Evolutionary conservation across 2,113 vertebrate species (phyloP).

Genomic region (Lophura nycthemera): DNA sequence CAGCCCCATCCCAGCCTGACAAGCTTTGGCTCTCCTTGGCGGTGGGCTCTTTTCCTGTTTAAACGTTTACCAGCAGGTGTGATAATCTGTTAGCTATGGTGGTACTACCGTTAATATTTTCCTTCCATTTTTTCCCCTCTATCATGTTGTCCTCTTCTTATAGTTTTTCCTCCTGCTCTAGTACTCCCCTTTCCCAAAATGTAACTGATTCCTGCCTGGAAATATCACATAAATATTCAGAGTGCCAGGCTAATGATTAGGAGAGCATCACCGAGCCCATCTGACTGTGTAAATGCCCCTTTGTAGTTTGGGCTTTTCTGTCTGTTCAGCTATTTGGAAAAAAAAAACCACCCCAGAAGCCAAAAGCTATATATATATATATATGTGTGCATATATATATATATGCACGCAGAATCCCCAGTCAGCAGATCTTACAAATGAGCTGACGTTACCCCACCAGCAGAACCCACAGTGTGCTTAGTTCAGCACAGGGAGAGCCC

Average conservation of each 20-base stretch:
- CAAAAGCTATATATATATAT: constrained; percentile 26
- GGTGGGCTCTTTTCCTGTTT: not conserved
- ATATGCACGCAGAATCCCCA: not conserved
- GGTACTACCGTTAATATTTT: not conserved
- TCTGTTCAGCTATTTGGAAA: constrained; percentile 44
- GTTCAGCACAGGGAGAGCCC: not conserved
- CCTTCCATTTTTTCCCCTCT: not conserved
- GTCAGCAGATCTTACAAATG: constrained; percentile 42
- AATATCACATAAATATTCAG: constrained; percentile 28
- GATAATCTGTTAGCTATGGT: not conserved
- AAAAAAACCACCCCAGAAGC: constrained; percentile 39
- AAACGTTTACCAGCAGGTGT: not conserved
- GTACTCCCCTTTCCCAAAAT: constrained; percentile 25
- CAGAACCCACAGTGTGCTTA: not conserved
- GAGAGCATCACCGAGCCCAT: constrained; percentile 7
- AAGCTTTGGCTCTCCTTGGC: accelerated
- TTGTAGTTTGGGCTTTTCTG: constrained; percentile 37
- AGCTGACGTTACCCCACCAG: constrained; percentile 1
- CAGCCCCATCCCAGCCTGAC: not conserved
- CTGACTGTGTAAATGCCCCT: constrained; percentile 6
- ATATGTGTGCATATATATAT: not conserved
- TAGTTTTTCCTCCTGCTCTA: not conserved
- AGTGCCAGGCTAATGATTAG: constrained; percentile 2
- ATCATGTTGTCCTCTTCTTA: not conserved
- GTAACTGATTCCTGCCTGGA: not conserved